Evolutionary conservation across 2,888 invertebrate genomes (phyloP), one percentile per base, ranked within the genome.

Genomic region (Microdon myrmicae): DNA sequence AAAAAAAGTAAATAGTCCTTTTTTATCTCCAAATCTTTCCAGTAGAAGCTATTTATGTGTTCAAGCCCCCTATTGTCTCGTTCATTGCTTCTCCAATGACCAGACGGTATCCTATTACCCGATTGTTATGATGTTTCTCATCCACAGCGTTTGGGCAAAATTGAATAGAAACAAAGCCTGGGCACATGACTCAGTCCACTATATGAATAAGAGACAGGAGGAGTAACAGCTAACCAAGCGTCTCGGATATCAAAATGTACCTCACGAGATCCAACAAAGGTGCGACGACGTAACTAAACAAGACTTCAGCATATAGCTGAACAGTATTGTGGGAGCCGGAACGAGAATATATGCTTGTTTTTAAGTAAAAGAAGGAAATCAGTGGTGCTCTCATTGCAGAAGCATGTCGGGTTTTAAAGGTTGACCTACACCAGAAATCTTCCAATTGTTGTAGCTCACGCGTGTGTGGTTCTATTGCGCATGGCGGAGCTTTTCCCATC

Each of bases 391-490:
- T 41, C 32, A 35, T 41, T 56, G 41, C 45, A 37, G 25, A 51
- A 58, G 35, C 41, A 51, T 41, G 56, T 43, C 47, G 37, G 37
- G 37, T 32, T 58, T 45, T 55, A 47, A 51, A 53, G 58, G 58
- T 64, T 64, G 64, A 64, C 58, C 64, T 64, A 64, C 64, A 64
- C 64, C 64, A 64, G 64, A 53, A 64, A 20, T 53, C 47, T 58
- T 51, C 32, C 26, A 43, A 53, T 53, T 53, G 54, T 31, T 60
- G 45, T 53, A 58, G 64, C 55, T 44, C 41, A 16, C 22, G 16
- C 51, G 32, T 60, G 35, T 49, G 39, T 34, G 25, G 35, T 19
- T 44, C 9, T 29, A 51, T 23, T 58, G 64, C 64, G 64, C 64
- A 64, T 53, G 64, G 17, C 45, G 38, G 41, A 64, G 64, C 64